Evolutionary conservation across 2,113 vertebrate species (phyloP).

Genomic region (Ptilorrhoa leucosticta): DNA sequence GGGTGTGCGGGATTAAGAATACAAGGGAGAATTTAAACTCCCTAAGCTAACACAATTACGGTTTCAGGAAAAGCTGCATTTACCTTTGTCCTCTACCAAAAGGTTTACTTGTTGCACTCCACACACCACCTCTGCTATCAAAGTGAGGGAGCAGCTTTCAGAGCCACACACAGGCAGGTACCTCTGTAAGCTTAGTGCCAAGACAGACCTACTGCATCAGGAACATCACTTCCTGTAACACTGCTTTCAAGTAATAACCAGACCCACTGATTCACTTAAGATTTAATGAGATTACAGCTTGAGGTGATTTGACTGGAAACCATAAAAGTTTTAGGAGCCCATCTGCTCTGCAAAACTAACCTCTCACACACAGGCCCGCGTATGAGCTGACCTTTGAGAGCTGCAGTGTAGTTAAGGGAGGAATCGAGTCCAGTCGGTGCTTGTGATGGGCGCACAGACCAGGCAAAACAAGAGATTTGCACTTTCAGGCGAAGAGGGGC

Average conservation of each 20-base stretch:
- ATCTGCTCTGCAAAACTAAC: slow-evolving; percentile 53
- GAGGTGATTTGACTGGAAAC: slow-evolving; percentile 63
- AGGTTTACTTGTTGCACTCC: background rate
- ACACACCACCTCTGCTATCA: background rate
- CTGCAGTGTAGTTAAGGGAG: background rate
- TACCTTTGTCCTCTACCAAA: background rate
- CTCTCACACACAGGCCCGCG: background rate
- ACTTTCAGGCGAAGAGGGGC: background rate
- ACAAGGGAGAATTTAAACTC: background rate
- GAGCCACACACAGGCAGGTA: slow-evolving; percentile 27
- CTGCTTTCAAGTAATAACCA: slow-evolving; percentile 61
- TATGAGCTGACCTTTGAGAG: background rate
- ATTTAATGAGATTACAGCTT: slow-evolving; percentile 70
- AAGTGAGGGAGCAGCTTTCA: background rate
- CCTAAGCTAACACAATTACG: fast-evolving
- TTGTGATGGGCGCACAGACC: background rate
- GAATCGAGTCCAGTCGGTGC: background rate
- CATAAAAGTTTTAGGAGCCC: slow-evolving; percentile 67
- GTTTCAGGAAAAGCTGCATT: background rate
- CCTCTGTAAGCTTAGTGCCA: background rate
- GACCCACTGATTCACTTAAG: slow-evolving; percentile 61
- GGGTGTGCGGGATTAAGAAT: fast-evolving
- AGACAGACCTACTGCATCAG: slow-evolving; percentile 22
- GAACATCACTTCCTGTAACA: slow-evolving; percentile 45
- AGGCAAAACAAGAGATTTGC: background rate